Percentiles rank a stretch among this genome's conserved stretches.
Conservation (phyloP, 2,113 vertebrate genomes). For the Anseranas semipalmata region DNA sequence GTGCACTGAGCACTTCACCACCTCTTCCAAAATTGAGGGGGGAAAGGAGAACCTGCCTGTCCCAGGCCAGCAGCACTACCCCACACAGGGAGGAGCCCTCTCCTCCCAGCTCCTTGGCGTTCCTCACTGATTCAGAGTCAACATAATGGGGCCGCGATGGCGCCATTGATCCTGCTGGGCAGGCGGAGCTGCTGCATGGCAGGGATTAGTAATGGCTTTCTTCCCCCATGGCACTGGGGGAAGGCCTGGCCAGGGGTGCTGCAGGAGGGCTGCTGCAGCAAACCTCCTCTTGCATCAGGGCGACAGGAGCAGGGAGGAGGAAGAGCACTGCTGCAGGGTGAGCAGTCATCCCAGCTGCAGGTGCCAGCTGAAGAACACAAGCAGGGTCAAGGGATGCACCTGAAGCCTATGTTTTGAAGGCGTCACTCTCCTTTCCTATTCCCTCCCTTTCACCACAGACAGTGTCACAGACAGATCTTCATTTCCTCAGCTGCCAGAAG, state of each 20-base stretch:
- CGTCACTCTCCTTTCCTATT: slow-evolving; percentile 8
- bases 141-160: slow-evolving; percentile 50
- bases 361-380: neutral
- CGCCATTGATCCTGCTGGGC: slow-evolving; percentile 52
- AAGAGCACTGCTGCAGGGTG: neutral
- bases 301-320: neutral
- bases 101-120: slow-evolving; percentile 10
- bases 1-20: neutral
- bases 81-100: slow-evolving; percentile 35
- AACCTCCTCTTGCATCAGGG: neutral
- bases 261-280: neutral
- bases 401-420: slow-evolving; percentile 5
- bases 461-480: slow-evolving; percentile 15
- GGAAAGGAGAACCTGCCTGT: neutral
- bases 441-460: slow-evolving; percentile 38
- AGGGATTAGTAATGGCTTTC: slow-evolving; percentile 26
- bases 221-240: neutral
- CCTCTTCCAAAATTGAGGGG: neutral
- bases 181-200: neutral
- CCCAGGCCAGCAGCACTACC: neutral
- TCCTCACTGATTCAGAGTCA: slow-evolving; percentile 44
- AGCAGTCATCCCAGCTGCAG: neutral
- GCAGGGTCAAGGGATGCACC: neutral
- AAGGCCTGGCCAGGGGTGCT: neutral
- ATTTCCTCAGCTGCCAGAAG: slow-evolving; percentile 40